phyloP scores from a whole-genome alignment of 2,797 vertebrate species.

The Dicrostonyx torquatus region DNA sequence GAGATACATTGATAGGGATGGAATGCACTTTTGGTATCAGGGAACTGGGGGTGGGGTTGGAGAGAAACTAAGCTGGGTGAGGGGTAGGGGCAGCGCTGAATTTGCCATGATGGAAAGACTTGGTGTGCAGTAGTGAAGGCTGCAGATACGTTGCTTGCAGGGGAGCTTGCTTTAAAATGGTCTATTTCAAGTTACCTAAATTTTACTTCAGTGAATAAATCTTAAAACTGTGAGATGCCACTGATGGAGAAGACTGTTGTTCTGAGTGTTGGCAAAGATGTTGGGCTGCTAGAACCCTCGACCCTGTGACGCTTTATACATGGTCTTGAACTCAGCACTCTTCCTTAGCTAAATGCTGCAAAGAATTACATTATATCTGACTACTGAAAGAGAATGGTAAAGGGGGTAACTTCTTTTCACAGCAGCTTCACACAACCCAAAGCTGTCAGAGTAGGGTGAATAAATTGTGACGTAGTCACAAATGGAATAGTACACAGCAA shows the following conservation, averaged over 20 bases:
- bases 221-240: not conserved
- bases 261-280: not conserved
- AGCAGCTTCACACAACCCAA: not conserved
- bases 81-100: not conserved
- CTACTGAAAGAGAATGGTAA: not conserved
- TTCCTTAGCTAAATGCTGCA: not conserved
- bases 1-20: not conserved
- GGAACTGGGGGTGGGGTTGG: fast-evolving
- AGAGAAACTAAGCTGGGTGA: not conserved
- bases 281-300: not conserved
- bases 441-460: not conserved
- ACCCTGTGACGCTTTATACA: no score
- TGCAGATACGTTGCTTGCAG: not conserved
- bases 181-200: not conserved
- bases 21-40: not conserved
- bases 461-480: not conserved
- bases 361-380: not conserved
- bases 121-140: not conserved
- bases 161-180: conserved; percentile 11
- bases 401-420: not conserved
- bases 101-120: not conserved
- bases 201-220: not conserved
- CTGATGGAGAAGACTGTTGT: not conserved
- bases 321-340: not conserved
- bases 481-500: not conserved